Percentiles rank a stretch among this genome's conserved stretches.
phyloP scores from a whole-genome alignment of 2,113 vertebrate genomes.

The Eira barbara region DNA sequence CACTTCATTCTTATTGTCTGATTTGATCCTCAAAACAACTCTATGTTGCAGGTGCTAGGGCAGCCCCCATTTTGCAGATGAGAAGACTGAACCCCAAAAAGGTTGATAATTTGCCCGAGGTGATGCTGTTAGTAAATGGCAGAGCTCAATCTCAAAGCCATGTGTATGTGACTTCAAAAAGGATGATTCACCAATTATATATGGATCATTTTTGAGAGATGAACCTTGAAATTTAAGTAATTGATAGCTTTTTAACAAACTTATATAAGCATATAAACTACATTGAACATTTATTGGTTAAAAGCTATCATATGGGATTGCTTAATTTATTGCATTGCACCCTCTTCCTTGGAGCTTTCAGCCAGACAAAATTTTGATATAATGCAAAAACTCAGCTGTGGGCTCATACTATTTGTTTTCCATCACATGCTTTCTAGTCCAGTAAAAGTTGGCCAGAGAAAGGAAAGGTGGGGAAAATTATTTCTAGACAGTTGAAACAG shows the following conservation, averaged over 20 bases:
- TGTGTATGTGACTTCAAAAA: neutral
- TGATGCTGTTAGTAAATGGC: too few relatives aligned
- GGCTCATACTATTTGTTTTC: neutral
- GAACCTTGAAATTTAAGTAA: neutral
- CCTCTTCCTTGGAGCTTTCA: neutral
- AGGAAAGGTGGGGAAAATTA: neutral
- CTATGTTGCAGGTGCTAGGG: rapidly evolving
- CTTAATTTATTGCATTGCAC: neutral
- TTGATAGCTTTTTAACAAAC: neutral
- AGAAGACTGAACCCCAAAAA: neutral
- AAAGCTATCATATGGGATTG: neutral
- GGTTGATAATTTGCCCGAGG: neutral
- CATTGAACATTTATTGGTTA: neutral
- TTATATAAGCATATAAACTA: neutral
- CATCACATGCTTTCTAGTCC: neutral
- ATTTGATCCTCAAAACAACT: rapidly evolving
- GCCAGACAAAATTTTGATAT: neutral
- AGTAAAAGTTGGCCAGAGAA: neutral
- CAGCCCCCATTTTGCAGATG: neutral
- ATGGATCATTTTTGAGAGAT: neutral
- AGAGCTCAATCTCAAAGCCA: neutral
- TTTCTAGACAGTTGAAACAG: neutral
- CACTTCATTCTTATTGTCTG: neutral
- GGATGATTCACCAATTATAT: neutral
- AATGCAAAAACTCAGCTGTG: neutral